These are phyloP conservation scores for Apotomis betuletana DNA, from an alignment of 2,888 invertebrate species.

Conservation along the genomic window DNA sequence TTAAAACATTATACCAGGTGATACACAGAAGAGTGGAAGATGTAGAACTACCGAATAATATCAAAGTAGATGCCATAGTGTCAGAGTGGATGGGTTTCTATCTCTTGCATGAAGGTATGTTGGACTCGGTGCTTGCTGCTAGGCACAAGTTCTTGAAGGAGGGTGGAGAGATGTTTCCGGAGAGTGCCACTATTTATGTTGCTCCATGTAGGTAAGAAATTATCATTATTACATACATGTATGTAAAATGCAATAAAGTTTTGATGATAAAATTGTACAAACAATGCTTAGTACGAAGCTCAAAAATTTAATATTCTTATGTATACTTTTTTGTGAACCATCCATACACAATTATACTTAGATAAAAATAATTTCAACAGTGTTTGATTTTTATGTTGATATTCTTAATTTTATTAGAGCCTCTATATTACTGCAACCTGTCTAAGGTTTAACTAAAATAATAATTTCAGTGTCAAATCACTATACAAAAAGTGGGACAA, in stretches of 20 bases:
- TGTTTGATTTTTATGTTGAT: too few species aligned
- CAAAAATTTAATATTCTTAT: too few species aligned
- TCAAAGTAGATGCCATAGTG: slow-evolving; percentile 93
- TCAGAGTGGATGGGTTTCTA: slow-evolving; percentile 99
- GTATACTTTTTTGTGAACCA: too few species aligned
- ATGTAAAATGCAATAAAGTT: too few species aligned
- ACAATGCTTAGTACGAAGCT: too few species aligned
- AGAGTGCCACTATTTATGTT: slow-evolving; percentile 83
- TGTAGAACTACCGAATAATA: slow-evolving; percentile 84
- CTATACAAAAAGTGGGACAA: slow-evolving; percentile 90
- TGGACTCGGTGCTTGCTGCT: slow-evolving; percentile 93
- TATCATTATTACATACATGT: neutral
- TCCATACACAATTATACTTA: too few species aligned
- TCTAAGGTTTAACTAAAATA: neutral
- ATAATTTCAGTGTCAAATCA: slow-evolving; percentile 82
- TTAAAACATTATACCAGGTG: slow-evolving; percentile 73
- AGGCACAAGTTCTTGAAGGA: slow-evolving; percentile 91
- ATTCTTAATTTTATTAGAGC: too few species aligned
- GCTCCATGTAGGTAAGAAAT: slow-evolving; percentile 86
- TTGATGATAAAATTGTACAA: neutral
- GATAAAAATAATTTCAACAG: too few species aligned
- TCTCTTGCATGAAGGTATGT: slow-evolving; percentile 96
- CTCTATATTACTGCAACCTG: neutral
- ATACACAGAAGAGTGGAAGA: slow-evolving; percentile 91
- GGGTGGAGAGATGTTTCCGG: slow-evolving; percentile 90